Percentiles rank a stretch among this genome's conserved stretches.
phyloP scores from a whole-genome alignment of 2,797 vertebrate genomes.

The Garrulus glandarius region DNA sequence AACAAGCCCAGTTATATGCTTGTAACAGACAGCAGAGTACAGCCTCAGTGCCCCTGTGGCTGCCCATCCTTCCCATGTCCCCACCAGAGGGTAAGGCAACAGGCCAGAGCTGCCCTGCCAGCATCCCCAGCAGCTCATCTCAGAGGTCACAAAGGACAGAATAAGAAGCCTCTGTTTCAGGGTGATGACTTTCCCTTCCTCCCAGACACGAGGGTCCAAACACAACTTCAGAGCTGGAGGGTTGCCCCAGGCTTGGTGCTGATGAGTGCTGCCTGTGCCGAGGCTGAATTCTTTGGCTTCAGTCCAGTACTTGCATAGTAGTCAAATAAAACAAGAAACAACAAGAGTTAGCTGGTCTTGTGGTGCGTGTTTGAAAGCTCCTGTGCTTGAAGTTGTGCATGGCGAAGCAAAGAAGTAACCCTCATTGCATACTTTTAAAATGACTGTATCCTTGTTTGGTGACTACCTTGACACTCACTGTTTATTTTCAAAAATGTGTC shows the following conservation, averaged over 20 bases:
- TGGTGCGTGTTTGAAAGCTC: not conserved
- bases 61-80: fast-evolving
- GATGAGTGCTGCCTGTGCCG: not conserved
- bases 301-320: constrained; percentile 41
- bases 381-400: not conserved
- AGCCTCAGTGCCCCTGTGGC: not conserved
- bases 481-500: not conserved
- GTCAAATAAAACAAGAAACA: constrained; percentile 57
- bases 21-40: not conserved
- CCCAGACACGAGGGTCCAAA: not conserved
- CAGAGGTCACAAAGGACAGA: not conserved
- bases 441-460: not conserved
- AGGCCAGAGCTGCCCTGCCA: not conserved
- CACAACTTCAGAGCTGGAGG: not conserved
- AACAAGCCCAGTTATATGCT: not conserved
- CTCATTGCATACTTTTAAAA: not conserved
- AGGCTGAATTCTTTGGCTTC: constrained; percentile 39
- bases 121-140: not conserved
- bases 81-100: not conserved
- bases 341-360: constrained; percentile 27
- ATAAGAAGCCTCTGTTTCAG: not conserved
- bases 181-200: not conserved
- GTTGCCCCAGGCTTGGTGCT: not conserved
- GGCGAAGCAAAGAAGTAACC: not conserved
- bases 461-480: not conserved